A percentile compares a stretch with the other conserved stretches of the same genome.
phyloP scores from a whole-genome alignment of 2,797 vertebrate genomes.

The Gymnothorax javanicus region DNA sequence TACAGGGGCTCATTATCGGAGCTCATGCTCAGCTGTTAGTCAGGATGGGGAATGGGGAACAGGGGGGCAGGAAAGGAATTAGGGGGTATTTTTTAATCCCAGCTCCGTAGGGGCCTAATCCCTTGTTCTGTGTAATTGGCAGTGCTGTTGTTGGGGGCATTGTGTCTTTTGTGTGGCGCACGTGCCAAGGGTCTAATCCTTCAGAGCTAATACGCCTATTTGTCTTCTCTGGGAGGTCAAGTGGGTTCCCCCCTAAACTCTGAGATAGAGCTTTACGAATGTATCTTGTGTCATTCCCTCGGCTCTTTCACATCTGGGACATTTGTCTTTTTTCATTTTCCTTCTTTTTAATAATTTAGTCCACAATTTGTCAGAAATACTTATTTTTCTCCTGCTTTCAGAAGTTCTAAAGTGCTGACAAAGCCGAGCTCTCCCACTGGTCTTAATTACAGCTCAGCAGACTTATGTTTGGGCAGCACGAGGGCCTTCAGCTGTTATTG shows the following conservation, averaged over 20 bases:
- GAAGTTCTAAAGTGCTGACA: neutral
- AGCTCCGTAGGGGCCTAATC: conserved; percentile 44
- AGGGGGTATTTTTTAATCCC: conserved; percentile 35
- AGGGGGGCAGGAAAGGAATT: neutral
- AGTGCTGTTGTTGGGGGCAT: conserved; percentile 42
- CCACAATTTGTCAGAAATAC: neutral
- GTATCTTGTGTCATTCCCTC: neutral
- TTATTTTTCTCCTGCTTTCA: neutral
- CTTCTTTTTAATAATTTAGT: neutral
- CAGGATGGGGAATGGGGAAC: neutral
- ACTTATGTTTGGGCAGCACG: neutral
- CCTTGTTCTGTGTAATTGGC: conserved; percentile 56
- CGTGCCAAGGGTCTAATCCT: conserved; percentile 55
- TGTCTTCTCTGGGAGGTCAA: conserved; percentile 65
- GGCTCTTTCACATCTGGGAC: neutral
- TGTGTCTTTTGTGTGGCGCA: conserved; percentile 28
- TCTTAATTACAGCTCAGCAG: neutral
- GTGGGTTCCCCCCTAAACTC: conserved; percentile 58
- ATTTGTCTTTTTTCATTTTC: neutral
- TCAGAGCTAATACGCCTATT: conserved; percentile 62
- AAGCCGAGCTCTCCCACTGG: neutral
- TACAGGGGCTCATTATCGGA: conserved; percentile 29
- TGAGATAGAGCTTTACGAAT: conserved; percentile 40
- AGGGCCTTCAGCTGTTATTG: neutral
- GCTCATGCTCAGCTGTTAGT: conserved; percentile 24